Conservation (phyloP, 2,113 vertebrate species). For the Todiramphus chloris region DNA sequence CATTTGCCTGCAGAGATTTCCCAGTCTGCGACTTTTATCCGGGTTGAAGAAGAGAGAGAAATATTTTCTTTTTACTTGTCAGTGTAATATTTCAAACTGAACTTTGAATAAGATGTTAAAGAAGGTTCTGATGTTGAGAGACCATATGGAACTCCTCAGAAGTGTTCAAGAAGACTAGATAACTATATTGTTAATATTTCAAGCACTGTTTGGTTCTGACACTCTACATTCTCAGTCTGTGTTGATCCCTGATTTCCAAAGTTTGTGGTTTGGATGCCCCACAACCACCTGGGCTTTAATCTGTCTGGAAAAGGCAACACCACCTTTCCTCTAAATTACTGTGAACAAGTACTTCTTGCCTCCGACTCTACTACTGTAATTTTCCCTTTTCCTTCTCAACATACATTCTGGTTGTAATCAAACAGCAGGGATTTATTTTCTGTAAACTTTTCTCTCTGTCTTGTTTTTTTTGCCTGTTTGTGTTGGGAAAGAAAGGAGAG, state of each 20-base stretch:
- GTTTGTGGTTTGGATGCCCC: not conserved
- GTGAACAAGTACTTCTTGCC: not conserved
- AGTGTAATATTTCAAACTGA: not conserved
- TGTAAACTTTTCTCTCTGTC: not conserved
- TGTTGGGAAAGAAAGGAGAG: not conserved
- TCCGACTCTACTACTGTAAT: not conserved
- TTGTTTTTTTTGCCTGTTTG: not conserved
- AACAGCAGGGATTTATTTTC: not conserved
- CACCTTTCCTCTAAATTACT: not conserved
- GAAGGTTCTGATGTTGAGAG: not conserved
- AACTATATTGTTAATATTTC: not conserved
- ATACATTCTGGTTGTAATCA: not conserved
- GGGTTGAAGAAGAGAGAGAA: conserved; percentile 12
- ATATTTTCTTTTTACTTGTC: not conserved
- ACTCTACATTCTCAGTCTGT: not conserved
- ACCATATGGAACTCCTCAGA: not conserved
- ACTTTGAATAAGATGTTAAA: not conserved
- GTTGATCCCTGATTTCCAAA: not conserved
- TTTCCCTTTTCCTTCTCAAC: not conserved
- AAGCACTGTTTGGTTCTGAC: not conserved
- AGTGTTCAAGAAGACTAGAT: not conserved
- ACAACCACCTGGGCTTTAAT: not conserved
- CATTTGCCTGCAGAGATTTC: conserved; percentile 99
- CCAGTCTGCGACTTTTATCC: conserved; percentile 80
- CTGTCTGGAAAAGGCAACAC: not conserved